These are phyloP conservation scores for Apamea epomidion DNA, from an alignment of 2,888 invertebrate species.

Conservation along the genomic window DNA sequence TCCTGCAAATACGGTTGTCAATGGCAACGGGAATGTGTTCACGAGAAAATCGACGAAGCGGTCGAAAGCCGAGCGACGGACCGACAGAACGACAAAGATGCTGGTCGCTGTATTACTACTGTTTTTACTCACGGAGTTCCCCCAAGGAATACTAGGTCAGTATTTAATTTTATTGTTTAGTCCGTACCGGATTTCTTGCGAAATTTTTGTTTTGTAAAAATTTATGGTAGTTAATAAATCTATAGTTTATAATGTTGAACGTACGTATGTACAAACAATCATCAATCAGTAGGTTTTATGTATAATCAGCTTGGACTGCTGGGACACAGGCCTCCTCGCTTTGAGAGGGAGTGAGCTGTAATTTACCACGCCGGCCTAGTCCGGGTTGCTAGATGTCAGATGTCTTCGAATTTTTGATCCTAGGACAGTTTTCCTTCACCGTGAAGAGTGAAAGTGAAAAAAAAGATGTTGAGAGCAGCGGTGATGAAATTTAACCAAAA, in stretches of 20 bases:
- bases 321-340: background rate
- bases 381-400: background rate
- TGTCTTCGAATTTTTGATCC: background rate
- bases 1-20: conserved; percentile 79
- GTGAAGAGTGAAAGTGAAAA: too few species aligned
- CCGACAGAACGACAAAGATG: conserved; percentile 97
- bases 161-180: conserved; percentile 17
- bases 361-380: background rate
- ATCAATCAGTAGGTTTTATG: conserved; percentile 21
- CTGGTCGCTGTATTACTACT: conserved; percentile 96
- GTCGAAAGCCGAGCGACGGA: conserved; percentile 84
- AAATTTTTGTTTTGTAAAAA: conserved; percentile 21
- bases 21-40: conserved; percentile 83
- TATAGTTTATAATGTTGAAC: conserved; percentile 28
- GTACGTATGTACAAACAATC: conserved; percentile 6
- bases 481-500: too few species aligned
- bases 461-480: background rate
- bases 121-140: conserved; percentile 97
- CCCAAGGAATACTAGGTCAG: conserved; percentile 93
- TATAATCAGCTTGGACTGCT: background rate
- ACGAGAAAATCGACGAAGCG: conserved; percentile 84
- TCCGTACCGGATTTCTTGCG: background rate
- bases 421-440: background rate
- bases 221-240: conserved; percentile 37
- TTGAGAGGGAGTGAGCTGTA: too few species aligned